Base-by-base conservation (phyloP, 2,888 invertebrate species). In the Epinotia brunnichana region DNA sequence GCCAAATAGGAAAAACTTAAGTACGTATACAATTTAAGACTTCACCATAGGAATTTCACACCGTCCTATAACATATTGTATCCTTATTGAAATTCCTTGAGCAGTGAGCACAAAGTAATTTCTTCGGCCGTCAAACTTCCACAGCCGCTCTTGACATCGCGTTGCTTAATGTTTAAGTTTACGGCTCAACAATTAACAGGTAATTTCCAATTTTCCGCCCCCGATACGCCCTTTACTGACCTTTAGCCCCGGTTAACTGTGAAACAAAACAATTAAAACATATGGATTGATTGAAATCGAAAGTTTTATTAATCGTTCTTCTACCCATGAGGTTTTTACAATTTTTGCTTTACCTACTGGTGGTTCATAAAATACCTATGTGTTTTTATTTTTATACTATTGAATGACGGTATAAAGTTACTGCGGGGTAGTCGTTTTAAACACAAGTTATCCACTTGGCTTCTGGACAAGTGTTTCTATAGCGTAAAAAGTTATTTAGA, bases 181-280 rank as follows among this genome's bases (percentile, higher is more conserved):
- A 44, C 73, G 56, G 44, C 64, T 10, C 15, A 15, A 53, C 78
- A 78, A 81, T 83, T 81, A 81, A 73, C n/a, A 41, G 74, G 70
- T 77, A 79, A 81, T 79, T 78, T 79, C 71, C 75, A 74, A 82
- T 75, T 75, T 76, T 76, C 75, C 77, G 76, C 68, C 77, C 75
- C 77, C 76, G 74, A 70, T 59, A 78, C 73, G 79, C 79, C 78
- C 77, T 79, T 78, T 77, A 78, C 77, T 77, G 62, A 76, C 79
- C 74, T 75, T 78, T 76, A 11, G 35, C 73, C 75, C 74, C 48
- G 15, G 4, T 48, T n/a, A 48, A 48, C 48, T 48, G 44, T 48
- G 48, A 48, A 48, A 48, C 48, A 48, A 48, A 44, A n/a, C n/a
- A 48, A 48, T 48, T 48, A 15, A 15, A 44, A 44, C 44, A 15